Conservation (phyloP, 1,140 invertebrate genomes). For the Druon quercuslanigerum region DNA sequence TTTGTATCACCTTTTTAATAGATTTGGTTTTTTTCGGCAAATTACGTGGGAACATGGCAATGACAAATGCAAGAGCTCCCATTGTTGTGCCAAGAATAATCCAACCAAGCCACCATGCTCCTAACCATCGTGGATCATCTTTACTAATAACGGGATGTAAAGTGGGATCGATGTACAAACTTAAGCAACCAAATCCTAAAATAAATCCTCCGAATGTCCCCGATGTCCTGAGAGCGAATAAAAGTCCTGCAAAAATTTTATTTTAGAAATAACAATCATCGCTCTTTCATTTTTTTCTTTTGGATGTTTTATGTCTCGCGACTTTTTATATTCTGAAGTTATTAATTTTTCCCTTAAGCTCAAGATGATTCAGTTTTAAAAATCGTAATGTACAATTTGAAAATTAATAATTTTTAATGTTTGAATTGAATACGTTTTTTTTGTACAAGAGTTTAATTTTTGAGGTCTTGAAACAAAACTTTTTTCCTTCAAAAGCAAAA, state of each 20-base stretch:
- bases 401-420: too few relatives aligned
- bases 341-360: too few relatives aligned
- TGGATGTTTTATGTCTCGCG: too few relatives aligned
- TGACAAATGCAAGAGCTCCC: conserved; percentile 77
- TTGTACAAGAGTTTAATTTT: too few relatives aligned
- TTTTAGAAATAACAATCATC: neutral
- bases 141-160: conserved; percentile 80
- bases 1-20: conserved; percentile 44
- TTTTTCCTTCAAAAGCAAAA: too few relatives aligned
- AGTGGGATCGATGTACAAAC: conserved; percentile 80
- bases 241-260: conserved; percentile 74
- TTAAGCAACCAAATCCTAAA: conserved; percentile 77
- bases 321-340: too few relatives aligned
- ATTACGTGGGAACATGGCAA: conserved; percentile 79
- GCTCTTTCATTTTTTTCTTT: too few relatives aligned
- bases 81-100: conserved; percentile 77
- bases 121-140: conserved; percentile 81
- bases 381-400: too few relatives aligned
- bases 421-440: too few relatives aligned
- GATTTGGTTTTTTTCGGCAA: conserved; percentile 51
- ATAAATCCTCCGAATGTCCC: conserved; percentile 78
- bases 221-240: conserved; percentile 78
- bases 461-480: too few relatives aligned
- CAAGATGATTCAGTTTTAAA: too few relatives aligned
- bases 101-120: conserved; percentile 85